Evolutionary conservation across 2,888 invertebrate genomes (phyloP).

Genomic region (Rhynchonema sp.): DNA sequence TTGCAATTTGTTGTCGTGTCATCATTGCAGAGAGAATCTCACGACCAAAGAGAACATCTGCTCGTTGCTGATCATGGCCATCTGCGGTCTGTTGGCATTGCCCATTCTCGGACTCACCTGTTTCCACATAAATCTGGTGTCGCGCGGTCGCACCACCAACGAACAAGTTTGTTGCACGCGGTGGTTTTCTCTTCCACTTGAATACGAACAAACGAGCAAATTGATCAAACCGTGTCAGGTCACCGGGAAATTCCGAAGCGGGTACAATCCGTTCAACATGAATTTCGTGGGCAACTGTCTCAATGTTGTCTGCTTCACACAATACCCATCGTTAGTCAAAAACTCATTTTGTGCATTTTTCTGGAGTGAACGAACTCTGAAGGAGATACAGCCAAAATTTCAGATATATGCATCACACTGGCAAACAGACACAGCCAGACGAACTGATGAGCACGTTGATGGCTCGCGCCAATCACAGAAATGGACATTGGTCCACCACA

Average conservation of each 20-base stretch:
- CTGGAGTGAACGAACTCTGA: too few relatives aligned
- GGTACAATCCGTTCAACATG: slow-evolving; percentile 89
- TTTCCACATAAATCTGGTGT: slow-evolving; percentile 90
- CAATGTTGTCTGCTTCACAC: slow-evolving; percentile 82
- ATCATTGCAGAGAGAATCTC: slow-evolving; percentile 8
- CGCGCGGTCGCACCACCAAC: slow-evolving; percentile 89
- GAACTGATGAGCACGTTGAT: not conserved
- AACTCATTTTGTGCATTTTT: too few relatives aligned
- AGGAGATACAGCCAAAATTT: too few relatives aligned
- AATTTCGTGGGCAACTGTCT: slow-evolving; percentile 89
- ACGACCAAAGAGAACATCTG: slow-evolving; percentile 24
- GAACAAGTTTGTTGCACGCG: slow-evolving; percentile 52
- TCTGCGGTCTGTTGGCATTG: slow-evolving; percentile 72
- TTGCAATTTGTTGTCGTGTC: not conserved
- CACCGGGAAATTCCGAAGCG: slow-evolving; percentile 94
- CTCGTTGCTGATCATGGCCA: slow-evolving; percentile 60
- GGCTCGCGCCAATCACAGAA: not conserved
- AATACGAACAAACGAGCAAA: not conserved
- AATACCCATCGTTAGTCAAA: slow-evolving; percentile 80
- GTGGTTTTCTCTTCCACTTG: not conserved
- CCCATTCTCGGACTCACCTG: slow-evolving; percentile 93
- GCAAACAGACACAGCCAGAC: slow-evolving; percentile 3
- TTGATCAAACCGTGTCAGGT: too few relatives aligned
- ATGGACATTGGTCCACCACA: not conserved
- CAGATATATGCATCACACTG: not conserved